phyloP scores from a whole-genome alignment of 2,888 invertebrate species.

The Lochmaea crataegi region DNA sequence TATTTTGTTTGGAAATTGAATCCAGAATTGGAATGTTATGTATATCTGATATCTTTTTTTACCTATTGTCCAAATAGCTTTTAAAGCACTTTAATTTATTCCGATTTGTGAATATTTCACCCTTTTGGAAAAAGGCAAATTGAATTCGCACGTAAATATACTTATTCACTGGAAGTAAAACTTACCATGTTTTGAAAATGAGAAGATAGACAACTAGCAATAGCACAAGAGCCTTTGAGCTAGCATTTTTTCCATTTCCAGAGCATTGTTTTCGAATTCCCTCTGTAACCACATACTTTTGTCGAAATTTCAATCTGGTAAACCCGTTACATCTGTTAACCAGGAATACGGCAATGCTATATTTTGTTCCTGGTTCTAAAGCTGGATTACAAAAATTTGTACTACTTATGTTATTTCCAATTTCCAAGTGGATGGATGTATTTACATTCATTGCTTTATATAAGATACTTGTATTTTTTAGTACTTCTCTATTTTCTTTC shows the following conservation, averaged over 20 bases:
- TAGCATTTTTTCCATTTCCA: background rate
- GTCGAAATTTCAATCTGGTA: background rate
- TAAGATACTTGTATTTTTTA: constrained; percentile 1
- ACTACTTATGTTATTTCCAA: constrained; percentile 21
- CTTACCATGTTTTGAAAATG: constrained; percentile 28
- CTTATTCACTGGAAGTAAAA: background rate
- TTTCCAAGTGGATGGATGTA: background rate
- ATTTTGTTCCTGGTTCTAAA: constrained; percentile 40
- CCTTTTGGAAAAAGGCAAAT: too few relatives aligned
- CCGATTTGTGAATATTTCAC: too few relatives aligned
- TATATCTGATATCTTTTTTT: too few relatives aligned
- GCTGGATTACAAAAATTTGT: constrained; percentile 35
- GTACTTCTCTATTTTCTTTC: background rate
- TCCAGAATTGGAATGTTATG: too few relatives aligned
- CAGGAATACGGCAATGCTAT: constrained; percentile 37
- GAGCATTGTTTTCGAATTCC: constrained; percentile 2
- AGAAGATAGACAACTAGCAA: constrained; percentile 23
- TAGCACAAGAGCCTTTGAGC: constrained; percentile 31
- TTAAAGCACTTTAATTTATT: too few relatives aligned
- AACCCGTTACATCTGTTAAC: constrained; percentile 39
- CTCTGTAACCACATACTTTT: constrained; percentile 18
- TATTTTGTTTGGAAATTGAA: too few relatives aligned
- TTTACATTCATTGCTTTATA: constrained; percentile 18
- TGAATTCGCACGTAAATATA: too few relatives aligned
- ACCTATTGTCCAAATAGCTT: too few relatives aligned